Evolutionary conservation across 2,797 vertebrate species (phyloP), one percentile per base, ranked within the genome.

Genomic region (Zalophus californianus): DNA sequence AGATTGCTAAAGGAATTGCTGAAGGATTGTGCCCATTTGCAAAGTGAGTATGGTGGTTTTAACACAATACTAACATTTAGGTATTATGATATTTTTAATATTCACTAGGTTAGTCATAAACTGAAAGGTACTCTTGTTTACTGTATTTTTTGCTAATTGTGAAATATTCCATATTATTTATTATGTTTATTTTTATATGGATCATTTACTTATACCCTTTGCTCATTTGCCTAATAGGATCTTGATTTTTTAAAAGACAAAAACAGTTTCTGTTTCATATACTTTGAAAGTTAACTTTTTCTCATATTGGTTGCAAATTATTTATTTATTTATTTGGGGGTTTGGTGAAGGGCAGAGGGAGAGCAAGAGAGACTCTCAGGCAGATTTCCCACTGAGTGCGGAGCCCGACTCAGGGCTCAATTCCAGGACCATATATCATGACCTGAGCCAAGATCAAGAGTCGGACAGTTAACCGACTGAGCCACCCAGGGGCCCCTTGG

Each of bases 171-270:
- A 2, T 92, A 60, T 95, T 95, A 25, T 50, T 82, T 72, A 73
- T 90, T 93, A 35, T 58, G n/a, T 75, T 41, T 11, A 56, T 91
- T 89, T 78, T 85, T 88, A 54, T 54, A 16, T 88, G 58, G 50
- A 38, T 56, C 73, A 7, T 94, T 50, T 94, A 5, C 86, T 60
- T 94, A 48, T 52, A 9, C 12, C 10, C 1, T 93, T 91, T 88
- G 60, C 44, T 96, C 48, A 79, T 91, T 95, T 90, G n/a, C 78
- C 29, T 72, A 21, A 84, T 78, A 85, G 23, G 20, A 68, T 90
- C 48, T 89, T 88, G 12, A 41, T 78, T 48, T 92, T 78, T 92
- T 80, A 7, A 72, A 93, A 87, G 75, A 77, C 58, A 86, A 58
- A 88, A 80, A n/a, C 4, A 77, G 7, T 92, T 56, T 90, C 25